These are phyloP conservation scores for Polypterus senegalus DNA, from an alignment of 2,113 vertebrate species.

Conservation along the genomic window DNA sequence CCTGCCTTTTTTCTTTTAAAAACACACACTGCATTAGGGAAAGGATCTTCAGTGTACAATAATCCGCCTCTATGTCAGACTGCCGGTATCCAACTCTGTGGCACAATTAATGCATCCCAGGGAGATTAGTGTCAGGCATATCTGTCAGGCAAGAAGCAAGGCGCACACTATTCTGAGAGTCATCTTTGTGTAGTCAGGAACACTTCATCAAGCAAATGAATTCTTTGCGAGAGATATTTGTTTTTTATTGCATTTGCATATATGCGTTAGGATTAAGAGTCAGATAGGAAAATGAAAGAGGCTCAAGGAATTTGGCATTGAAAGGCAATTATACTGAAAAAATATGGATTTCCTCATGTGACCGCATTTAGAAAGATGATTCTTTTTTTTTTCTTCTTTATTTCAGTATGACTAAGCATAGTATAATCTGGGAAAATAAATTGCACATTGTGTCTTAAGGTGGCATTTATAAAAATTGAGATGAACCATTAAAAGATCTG, in stretches of 20 bases:
- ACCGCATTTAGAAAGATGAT: too few relatives aligned
- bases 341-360: too few relatives aligned
- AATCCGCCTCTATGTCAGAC: neutral
- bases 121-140: conserved; percentile 6
- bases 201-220: neutral
- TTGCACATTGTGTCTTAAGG: too few relatives aligned
- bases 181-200: too few relatives aligned
- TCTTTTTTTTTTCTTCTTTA: too few relatives aligned
- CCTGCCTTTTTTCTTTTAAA: neutral
- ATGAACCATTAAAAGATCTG: too few relatives aligned
- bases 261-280: neutral
- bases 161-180: too few relatives aligned
- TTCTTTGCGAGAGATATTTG: conserved; percentile 2
- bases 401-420: too few relatives aligned
- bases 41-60: neutral
- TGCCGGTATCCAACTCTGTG: neutral
- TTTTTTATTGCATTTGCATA: neutral
- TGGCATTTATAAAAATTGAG: too few relatives aligned
- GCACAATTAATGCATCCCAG: conserved; percentile 1
- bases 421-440: too few relatives aligned
- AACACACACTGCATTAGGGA: neutral
- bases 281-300: neutral
- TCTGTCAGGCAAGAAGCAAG: neutral
- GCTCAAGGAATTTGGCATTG: too few relatives aligned
- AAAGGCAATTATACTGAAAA: too few relatives aligned